phyloP scores from a whole-genome alignment of 2,113 vertebrate genomes.

The Tetrax tetrax region DNA sequence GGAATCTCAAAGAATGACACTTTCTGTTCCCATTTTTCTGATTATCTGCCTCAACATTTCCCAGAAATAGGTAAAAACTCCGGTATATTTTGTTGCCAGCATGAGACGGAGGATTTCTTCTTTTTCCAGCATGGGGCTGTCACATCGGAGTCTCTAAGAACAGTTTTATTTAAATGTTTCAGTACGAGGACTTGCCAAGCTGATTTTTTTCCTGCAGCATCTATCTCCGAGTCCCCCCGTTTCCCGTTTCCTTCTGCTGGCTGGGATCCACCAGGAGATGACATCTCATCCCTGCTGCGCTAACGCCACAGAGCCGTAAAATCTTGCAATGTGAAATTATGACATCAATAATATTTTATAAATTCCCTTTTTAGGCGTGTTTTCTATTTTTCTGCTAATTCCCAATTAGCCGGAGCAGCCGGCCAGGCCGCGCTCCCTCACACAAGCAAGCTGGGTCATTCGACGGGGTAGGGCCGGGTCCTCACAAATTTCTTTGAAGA shows the following conservation, averaged over 20 bases:
- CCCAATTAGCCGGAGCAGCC: not conserved
- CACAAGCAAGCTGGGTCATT: not conserved
- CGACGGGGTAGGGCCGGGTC: not conserved
- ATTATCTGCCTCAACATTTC: not conserved
- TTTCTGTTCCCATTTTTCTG: not conserved
- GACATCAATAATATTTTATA: not conserved
- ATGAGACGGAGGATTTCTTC: not conserved
- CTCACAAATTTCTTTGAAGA: not conserved
- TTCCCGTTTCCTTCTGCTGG: conserved; percentile 36
- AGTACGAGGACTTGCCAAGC: not conserved
- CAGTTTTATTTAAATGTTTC: not conserved
- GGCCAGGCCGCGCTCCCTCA: not conserved
- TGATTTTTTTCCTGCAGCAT: not conserved
- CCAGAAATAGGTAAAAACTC: not conserved
- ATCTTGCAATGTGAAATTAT: accelerated
- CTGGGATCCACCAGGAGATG: conserved; percentile 16
- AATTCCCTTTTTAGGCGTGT: not conserved
- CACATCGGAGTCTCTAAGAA: not conserved
- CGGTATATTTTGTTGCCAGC: not conserved
- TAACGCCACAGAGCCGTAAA: not conserved
- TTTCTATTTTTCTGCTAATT: not conserved
- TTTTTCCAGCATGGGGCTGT: not conserved
- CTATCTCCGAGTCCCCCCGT: not conserved
- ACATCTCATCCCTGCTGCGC: not conserved
- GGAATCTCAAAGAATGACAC: not conserved